Percentiles rank a stretch among this genome's conserved stretches.
Evolutionary conservation across 2,113 vertebrate genomes (phyloP).

Genomic region (Emydocephalus ijimae): DNA sequence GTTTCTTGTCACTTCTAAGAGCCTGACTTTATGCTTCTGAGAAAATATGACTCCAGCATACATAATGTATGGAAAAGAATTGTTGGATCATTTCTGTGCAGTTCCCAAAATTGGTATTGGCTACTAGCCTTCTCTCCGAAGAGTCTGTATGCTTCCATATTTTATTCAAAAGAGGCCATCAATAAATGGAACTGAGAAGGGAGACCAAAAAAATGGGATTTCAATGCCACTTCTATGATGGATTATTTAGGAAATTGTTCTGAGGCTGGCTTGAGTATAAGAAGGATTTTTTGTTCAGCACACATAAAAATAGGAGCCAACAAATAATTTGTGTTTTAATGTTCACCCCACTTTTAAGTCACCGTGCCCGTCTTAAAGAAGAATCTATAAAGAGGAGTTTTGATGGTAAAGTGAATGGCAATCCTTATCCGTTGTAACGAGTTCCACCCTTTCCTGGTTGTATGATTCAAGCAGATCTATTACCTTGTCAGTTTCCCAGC

Average conservation of each 20-base stretch:
- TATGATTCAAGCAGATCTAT: neutral
- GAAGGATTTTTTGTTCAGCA: neutral
- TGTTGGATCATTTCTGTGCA: neutral
- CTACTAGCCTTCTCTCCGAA: neutral
- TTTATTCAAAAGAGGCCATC: neutral
- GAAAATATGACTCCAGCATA: neutral
- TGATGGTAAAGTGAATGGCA: neutral
- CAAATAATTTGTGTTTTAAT: neutral
- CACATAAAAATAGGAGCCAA: neutral
- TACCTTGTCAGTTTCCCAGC: neutral
- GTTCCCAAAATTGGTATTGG: neutral
- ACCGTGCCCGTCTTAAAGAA: neutral
- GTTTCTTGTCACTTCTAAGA: neutral
- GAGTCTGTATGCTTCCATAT: neutral
- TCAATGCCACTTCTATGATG: neutral
- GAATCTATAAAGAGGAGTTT: neutral
- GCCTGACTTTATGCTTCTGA: neutral
- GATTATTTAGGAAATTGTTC: neutral
- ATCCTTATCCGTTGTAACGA: neutral
- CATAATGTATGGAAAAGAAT: neutral
- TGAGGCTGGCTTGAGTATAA: neutral
- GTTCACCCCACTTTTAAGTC: neutral
- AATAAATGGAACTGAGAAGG: neutral
- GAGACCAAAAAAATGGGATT: neutral
- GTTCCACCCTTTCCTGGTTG: neutral